phyloP scores from a whole-genome alignment of 2,797 vertebrate species.

The Ciconia nigra region DNA sequence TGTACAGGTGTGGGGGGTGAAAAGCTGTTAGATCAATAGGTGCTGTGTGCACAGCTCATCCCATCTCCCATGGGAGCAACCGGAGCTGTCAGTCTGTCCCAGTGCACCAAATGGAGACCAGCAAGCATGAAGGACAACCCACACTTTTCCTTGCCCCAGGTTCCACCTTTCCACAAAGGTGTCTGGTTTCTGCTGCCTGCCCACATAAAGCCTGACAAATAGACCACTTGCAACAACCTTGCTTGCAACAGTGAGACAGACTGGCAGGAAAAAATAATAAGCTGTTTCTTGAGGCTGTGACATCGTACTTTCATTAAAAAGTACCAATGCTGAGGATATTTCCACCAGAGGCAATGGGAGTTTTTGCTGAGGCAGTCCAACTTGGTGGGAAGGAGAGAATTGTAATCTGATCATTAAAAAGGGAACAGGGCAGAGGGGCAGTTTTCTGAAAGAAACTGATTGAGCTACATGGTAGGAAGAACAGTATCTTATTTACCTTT shows the following conservation, averaged over 20 bases:
- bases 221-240: neutral
- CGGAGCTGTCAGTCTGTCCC: neutral
- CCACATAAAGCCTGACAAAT: neutral
- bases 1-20: neutral
- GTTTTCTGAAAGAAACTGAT: neutral
- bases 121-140: neutral
- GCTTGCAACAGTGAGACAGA: neutral
- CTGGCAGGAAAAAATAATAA: neutral
- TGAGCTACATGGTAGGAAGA: neutral
- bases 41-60: neutral
- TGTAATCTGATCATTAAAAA: neutral
- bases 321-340: neutral
- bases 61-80: neutral
- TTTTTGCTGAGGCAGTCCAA: neutral
- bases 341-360: neutral
- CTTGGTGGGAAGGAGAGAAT: neutral
- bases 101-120: neutral
- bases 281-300: neutral
- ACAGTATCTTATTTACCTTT: neutral
- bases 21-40: neutral
- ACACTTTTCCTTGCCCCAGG: neutral
- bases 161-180: neutral
- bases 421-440: neutral
- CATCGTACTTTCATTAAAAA: neutral
- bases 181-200: neutral